Evolutionary conservation across 2,113 vertebrate genomes (phyloP), one percentile per base, ranked within the genome.

Genomic region (Larimichthys polyactis): DNA sequence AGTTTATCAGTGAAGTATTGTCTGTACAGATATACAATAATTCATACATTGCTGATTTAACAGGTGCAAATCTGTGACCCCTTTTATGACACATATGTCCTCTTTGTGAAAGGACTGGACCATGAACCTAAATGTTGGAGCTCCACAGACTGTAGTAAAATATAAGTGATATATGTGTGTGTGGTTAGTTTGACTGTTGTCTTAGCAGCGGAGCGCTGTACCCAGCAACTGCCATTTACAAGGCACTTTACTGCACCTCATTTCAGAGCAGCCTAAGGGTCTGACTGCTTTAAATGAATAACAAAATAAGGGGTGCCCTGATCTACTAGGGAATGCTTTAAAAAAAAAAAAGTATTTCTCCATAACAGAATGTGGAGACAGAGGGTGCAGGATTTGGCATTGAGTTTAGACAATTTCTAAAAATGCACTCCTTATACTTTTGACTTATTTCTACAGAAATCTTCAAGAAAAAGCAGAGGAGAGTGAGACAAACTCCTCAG

Each of bases 201-300:
- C 87, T 96, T 97, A 88, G 96, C 94, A 90, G 96, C 95, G 78
- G 93, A 71, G 27, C 51, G 59, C 27, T 95, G 89, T 96, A 94
- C 84, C 95, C 95, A 52, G 96, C 94, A 91, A 90, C 79, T 5
- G 51, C 44, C 32, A 75, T 83, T 86, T 79, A 84, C 73, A 84
- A 73, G 49, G 43, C 16, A 49, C 54, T 86, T 90, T 87, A 84
- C n/a, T 64, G n/a, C 65, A 69, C 27, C n/a, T 8, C 54, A 58
- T 84, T 62, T 60, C 60, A 86, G 57, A 79, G 64, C 43, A 83
- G 1, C 10, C 60, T 22, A 22, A 4, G 5, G n/a, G 32, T 59
- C 69, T 64, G 43, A 59, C 9, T 62, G 36, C 27, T 36, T 54
- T 27, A 68, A 72, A 72, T 69, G 46, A 66, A 76, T 20, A 27